Percentiles rank a stretch among this genome's conserved stretches.
These are phyloP conservation scores for Masnerella sp. DNA, from an alignment of 2,888 invertebrate genomes.

Conservation along the genomic window DNA sequence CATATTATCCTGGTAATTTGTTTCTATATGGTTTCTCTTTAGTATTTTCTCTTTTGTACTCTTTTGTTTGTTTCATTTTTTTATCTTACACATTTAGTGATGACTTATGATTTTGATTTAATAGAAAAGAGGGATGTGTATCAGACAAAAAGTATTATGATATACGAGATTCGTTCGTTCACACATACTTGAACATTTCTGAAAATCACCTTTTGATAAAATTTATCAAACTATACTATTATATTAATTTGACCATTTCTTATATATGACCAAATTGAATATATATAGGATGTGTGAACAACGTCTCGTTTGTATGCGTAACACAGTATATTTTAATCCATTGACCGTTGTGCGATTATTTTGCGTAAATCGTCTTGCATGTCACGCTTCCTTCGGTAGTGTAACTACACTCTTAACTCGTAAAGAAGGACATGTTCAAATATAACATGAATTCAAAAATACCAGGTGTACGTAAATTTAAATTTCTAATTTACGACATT, in stretches of 20 bases:
- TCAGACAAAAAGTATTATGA: slow-evolving; percentile 33
- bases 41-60: slow-evolving; percentile 63
- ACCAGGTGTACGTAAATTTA: no score
- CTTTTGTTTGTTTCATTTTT: slow-evolving; percentile 65
- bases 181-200: slow-evolving; percentile 9
- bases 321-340: slow-evolving; percentile 64
- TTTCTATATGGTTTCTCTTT: slow-evolving; percentile 28
- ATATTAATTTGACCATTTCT: no score
- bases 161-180: slow-evolving; percentile 31
- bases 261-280: no score
- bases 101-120: slow-evolving; percentile 22
- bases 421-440: slow-evolving; percentile 66
- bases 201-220: background rate
- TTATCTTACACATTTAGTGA: slow-evolving; percentile 62
- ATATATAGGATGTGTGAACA: slow-evolving; percentile 41
- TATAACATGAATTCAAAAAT: slow-evolving; percentile 27
- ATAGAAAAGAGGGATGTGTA: slow-evolving; percentile 52
- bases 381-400: slow-evolving; percentile 78
- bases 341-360: slow-evolving; percentile 72
- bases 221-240: no score
- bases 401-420: slow-evolving; percentile 70
- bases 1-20: background rate
- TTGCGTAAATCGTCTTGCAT: slow-evolving; percentile 77
- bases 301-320: slow-evolving; percentile 67
- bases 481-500: no score